phyloP scores from a whole-genome alignment of 2,797 vertebrate species.

The Catamblyrhynchus diadema region DNA sequence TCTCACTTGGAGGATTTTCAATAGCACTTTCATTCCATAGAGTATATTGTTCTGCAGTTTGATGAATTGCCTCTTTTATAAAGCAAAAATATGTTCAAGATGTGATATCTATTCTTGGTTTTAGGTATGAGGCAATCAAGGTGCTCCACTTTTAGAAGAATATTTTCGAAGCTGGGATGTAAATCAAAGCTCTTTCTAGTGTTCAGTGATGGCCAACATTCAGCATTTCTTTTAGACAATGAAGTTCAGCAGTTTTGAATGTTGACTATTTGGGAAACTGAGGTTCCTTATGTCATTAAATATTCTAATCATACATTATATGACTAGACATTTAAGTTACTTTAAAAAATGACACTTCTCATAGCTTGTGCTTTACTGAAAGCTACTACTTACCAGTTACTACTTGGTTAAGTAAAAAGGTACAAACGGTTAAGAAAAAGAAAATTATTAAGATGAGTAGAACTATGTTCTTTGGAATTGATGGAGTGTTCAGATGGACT shows the following conservation, averaged over 20 bases:
- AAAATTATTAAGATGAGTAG: neutral
- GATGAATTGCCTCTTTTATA: conserved; percentile 27
- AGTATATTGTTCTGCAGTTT: neutral
- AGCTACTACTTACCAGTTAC: neutral
- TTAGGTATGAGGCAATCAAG: neutral
- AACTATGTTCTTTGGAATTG: neutral
- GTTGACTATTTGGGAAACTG: neutral
- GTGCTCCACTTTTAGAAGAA: neutral
- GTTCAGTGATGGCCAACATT: neutral
- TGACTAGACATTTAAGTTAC: neutral
- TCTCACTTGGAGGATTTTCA: conserved; percentile 18
- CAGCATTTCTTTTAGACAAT: neutral
- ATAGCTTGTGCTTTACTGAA: neutral
- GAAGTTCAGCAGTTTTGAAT: neutral
- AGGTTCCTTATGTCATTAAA: neutral
- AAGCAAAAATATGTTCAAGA: conserved; percentile 49
- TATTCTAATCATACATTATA: neutral
- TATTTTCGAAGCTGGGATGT: neutral
- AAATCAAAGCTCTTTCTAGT: neutral
- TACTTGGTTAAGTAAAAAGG: no score
- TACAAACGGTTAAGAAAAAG: neutral
- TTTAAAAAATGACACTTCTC: neutral
- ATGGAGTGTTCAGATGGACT: neutral
- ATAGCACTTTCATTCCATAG: neutral
- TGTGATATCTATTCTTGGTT: neutral